Conservation (phyloP, 2,888 invertebrate species). For the Rhyacophila evoluta region DNA sequence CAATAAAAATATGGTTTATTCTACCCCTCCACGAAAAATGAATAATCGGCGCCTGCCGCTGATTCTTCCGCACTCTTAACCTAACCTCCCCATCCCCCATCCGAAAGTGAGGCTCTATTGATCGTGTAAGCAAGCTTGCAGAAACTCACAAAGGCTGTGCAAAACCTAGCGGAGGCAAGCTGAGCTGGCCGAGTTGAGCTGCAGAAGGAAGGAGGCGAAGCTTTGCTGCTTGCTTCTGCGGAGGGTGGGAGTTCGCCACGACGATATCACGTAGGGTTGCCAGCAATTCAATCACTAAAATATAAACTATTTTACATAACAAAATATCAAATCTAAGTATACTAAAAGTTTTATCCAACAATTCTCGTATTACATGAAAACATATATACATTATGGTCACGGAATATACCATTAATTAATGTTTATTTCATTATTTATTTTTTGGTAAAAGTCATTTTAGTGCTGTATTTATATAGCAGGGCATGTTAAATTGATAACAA, state of each 20-base stretch:
- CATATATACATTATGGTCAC: no score
- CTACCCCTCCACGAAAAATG: neutral
- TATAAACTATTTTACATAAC: no score
- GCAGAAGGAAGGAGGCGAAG: slow-evolving; percentile 47
- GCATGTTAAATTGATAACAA: no score
- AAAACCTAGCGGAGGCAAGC: slow-evolving; percentile 6
- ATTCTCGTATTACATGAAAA: no score
- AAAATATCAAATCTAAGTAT: no score
- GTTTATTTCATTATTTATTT: no score
- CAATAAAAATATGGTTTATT: no score
- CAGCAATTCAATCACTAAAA: no score
- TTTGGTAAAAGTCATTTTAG: no score
- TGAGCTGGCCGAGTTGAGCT: slow-evolving; percentile 33
- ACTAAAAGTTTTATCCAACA: no score
- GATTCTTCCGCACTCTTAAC: slow-evolving; percentile 23
- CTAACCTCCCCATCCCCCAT: slow-evolving; percentile 32
- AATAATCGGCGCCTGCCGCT: neutral
- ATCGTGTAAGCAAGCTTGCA: slow-evolving; percentile 53
- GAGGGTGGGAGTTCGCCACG: slow-evolving; percentile 8
- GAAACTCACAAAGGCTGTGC: slow-evolving; percentile 30
- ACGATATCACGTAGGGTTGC: neutral
- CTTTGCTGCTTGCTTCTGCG: slow-evolving; percentile 38
- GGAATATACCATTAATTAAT: no score
- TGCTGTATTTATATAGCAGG: no score
- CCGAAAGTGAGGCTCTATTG: slow-evolving; percentile 48